These are phyloP conservation scores for Incurvaria masculella DNA, from an alignment of 2,888 invertebrate genomes.

Conservation along the genomic window DNA sequence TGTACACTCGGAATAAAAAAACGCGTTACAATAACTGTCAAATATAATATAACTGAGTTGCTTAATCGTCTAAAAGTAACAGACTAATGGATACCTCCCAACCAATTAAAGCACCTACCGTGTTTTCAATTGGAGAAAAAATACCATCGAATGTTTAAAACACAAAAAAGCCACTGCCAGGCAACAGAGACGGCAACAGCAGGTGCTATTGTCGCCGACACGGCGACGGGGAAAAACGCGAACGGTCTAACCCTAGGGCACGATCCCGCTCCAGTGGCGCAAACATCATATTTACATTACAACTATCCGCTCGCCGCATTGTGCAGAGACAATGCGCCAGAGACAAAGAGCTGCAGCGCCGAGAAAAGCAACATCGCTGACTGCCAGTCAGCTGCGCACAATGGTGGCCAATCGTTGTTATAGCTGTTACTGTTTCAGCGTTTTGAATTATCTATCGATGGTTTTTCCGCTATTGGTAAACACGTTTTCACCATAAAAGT, in stretches of 20 bases:
- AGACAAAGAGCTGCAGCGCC: background rate
- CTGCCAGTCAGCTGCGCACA: background rate
- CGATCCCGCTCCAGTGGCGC: constrained; percentile 8
- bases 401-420: background rate
- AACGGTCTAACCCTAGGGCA: constrained; percentile 4
- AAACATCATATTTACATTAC: constrained; percentile 10
- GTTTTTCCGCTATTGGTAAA: too few relatives aligned
- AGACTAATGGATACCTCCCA: too few relatives aligned
- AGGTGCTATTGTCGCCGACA: constrained; percentile 2
- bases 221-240: background rate
- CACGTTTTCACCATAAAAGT: too few relatives aligned
- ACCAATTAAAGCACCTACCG: too few relatives aligned
- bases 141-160: too few relatives aligned
- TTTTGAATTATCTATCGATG: too few relatives aligned
- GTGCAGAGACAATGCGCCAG: background rate
- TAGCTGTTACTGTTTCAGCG: background rate
- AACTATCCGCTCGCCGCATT: constrained; percentile 4
- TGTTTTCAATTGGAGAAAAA: too few relatives aligned
- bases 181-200: background rate
- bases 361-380: background rate
- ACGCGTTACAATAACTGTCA: too few relatives aligned
- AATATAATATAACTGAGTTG: too few relatives aligned
- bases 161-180: too few relatives aligned
- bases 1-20: too few relatives aligned
- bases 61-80: too few relatives aligned